Conservation (phyloP, 2,797 vertebrate species). For the Poecilia picta region DNA sequence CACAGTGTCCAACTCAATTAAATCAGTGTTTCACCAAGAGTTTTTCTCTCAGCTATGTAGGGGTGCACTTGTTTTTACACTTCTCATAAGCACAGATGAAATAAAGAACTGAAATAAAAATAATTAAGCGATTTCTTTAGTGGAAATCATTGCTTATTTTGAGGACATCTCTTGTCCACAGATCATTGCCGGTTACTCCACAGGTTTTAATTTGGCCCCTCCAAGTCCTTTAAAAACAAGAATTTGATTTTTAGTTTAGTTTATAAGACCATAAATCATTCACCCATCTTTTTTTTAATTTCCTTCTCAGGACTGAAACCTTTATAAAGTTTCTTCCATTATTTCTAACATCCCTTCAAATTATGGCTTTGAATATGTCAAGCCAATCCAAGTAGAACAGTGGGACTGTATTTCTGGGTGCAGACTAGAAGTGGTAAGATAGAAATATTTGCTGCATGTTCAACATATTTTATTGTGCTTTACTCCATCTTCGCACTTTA, state of each 20-base stretch:
- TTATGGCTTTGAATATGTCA: too few species aligned
- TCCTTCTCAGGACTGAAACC: neutral
- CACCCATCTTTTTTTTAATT: neutral
- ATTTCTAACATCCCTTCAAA: neutral
- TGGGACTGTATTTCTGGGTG: neutral
- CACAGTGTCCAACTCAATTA: too few species aligned
- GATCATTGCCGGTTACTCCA: neutral
- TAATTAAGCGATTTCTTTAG: too few species aligned
- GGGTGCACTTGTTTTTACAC: too few species aligned
- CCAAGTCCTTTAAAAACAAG: neutral
- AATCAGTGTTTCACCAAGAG: too few species aligned
- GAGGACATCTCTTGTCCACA: neutral
- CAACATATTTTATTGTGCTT: neutral
- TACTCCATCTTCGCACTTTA: neutral
- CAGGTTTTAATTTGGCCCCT: neutral
- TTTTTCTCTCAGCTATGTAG: too few species aligned
- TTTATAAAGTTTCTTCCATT: neutral
- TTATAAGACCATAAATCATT: neutral
- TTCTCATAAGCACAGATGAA: neutral
- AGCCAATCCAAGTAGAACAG: too few species aligned
- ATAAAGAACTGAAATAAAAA: too few species aligned
- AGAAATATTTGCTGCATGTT: neutral
- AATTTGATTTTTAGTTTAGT: neutral
- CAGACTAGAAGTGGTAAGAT: neutral
- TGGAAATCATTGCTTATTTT: neutral